Conservation (phyloP, 1,140 invertebrate genomes). For the Saxidomus purpurata region DNA sequence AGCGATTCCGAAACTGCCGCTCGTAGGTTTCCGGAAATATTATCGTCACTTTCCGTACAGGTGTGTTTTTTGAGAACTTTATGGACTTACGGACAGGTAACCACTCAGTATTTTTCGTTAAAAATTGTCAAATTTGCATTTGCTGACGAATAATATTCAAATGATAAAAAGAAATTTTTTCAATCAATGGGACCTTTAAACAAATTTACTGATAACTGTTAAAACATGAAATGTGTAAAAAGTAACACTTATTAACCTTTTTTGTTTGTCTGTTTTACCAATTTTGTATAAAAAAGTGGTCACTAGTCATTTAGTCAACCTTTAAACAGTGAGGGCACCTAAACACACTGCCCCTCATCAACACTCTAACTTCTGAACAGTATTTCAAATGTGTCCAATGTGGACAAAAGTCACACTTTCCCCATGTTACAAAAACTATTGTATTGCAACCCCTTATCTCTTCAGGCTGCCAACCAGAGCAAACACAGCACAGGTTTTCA, state of each 20-base stretch:
- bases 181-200: too few species aligned
- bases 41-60: too few species aligned
- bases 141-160: too few species aligned
- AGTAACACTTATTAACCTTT: not conserved
- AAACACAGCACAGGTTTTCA: slow-evolving; percentile 20
- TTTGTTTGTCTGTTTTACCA: slow-evolving; percentile 26
- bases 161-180: too few species aligned
- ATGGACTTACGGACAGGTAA: too few species aligned
- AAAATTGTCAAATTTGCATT: too few species aligned
- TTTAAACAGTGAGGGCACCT: too few species aligned
- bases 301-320: not conserved
- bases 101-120: too few species aligned
- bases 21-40: too few species aligned
- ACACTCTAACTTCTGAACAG: not conserved
- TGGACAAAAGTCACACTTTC: slow-evolving; percentile 44
- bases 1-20: too few species aligned
- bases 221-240: not conserved
- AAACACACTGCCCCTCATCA: not conserved
- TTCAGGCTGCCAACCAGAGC: not conserved
- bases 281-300: slow-evolving; percentile 1
- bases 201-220: not conserved
- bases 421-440: too few species aligned
- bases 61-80: too few species aligned
- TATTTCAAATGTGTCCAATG: slow-evolving; percentile 38
- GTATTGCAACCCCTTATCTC: not conserved